phyloP scores from a whole-genome alignment of 1,140 invertebrate genomes.

The Drosophila asahinai region DNA sequence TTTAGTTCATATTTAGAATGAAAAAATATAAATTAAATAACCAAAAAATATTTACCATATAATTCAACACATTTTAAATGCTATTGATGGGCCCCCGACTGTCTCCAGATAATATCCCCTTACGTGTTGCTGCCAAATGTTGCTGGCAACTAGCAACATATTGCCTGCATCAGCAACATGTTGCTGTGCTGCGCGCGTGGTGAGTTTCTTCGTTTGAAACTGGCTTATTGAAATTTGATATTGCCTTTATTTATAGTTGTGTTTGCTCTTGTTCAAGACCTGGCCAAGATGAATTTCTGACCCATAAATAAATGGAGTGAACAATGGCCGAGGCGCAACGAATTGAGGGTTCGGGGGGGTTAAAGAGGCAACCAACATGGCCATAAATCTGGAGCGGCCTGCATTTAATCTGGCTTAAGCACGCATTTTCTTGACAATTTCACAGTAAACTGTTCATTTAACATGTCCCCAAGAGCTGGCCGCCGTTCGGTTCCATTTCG shows the following conservation, averaged over 20 bases:
- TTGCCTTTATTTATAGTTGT: slow-evolving; percentile 15
- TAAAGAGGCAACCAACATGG: slow-evolving; percentile 13
- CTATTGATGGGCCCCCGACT: background rate
- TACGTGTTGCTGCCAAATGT: background rate
- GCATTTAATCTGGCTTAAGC: slow-evolving; percentile 82
- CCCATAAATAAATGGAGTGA: slow-evolving; percentile 79
- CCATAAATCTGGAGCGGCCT: slow-evolving; percentile 67
- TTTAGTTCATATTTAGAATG: too few relatives aligned
- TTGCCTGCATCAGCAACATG: slow-evolving; percentile 18
- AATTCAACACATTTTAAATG: background rate
- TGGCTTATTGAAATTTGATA: slow-evolving; percentile 31
- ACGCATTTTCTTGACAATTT: slow-evolving; percentile 83
- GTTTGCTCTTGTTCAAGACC: slow-evolving; percentile 29
- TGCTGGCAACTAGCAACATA: slow-evolving; percentile 5
- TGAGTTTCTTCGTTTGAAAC: slow-evolving; percentile 21
- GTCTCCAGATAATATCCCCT: background rate
- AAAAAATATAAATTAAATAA: too few relatives aligned
- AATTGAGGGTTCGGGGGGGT: slow-evolving; percentile 21
- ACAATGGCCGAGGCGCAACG: slow-evolving; percentile 62
- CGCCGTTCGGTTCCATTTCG: slow-evolving; percentile 6
- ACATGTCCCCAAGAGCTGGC: slow-evolving; percentile 50
- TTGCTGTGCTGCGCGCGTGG: slow-evolving; percentile 13
- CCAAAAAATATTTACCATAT: too few relatives aligned
- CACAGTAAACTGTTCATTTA: slow-evolving; percentile 70
- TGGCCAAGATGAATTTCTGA: slow-evolving; percentile 59